Base-by-base conservation (phyloP, 2,113 vertebrate species). In the Mohoua ochrocephala region DNA sequence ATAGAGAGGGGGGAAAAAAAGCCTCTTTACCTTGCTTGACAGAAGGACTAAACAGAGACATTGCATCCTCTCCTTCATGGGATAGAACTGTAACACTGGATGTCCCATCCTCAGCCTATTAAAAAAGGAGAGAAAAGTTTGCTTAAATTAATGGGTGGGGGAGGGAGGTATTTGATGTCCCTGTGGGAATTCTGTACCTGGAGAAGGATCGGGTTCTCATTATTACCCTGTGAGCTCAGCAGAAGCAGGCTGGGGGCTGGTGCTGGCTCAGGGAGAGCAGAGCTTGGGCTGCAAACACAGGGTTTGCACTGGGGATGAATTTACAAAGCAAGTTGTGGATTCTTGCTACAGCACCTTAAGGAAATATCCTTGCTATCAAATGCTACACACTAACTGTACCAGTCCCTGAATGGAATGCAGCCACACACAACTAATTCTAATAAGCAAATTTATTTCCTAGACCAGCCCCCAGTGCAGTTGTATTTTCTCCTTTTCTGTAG, bases 41-140 rank as follows among this genome's bases (percentile, higher is more conserved):
- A 94, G 98, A 96, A 68, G 89, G 93, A 90, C 94, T 98, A 81
- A 98, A 98, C 21, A 98, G 94, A 82, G 98, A 99, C 98, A 98
- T 98, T 41, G 98, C 97, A 97, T 98, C 96, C 97, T 99, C 97
- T 98, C 98, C 99, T 97, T 99, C 99, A 52, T 98, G 98, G 73
- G 98, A 96, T 22, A 98, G 96, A 19, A 98, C 95, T 95, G 98
- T 98, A 88, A 98, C 97, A 94, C 63, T 95, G 74, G 98, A 95
- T 47, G 98, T 93, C 19, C 98, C 99, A 96, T 99, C 99, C 92
- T 99, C 99, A 90, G 98, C 98, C 99, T 99, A 70, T 13, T 89
- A 91, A 94, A 90, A 30, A 53, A 68, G 26, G 21, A 54, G 30
- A 95, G 31, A 81, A 54, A 85, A 94, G 37, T 52, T 84, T 47